Evolutionary conservation across 2,113 vertebrate genomes (phyloP), one percentile per base, ranked within the genome.

Genomic region (Struthio camelus): DNA sequence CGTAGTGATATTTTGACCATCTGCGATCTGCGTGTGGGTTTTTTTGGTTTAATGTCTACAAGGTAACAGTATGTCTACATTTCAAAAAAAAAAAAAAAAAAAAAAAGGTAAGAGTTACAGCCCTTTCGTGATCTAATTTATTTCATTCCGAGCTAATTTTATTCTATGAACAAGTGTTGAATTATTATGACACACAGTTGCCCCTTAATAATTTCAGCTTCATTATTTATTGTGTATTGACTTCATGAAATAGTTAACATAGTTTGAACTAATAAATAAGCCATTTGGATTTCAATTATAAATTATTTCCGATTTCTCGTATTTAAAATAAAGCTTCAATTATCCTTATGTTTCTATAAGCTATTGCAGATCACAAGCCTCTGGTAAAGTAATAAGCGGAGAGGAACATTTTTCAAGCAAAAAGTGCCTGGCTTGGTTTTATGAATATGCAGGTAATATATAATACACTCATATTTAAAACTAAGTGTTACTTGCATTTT

Each of bases 391-490:
- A 46, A 98, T 99, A 96, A 98, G 96, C 87, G 95, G 97, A 84
- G 99, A 99, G 46, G 99, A 99, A 91, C 98, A 98, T 87, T 99
- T 99, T 98, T 99, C 99, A 97, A 99, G 98, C 97, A 99, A 99
- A 97, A 99, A 99, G 98, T 99, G 99, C 98, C 98, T 99, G 96
- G 98, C 99, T 91, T 99, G 99, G 99, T 99, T 99, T 98, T 98
- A 99, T 90, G 98, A 99, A 96, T 99, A 99, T 97, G 98, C 99
- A 97, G 99, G 99, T 99, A 98, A 96, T 97, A 89, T 82, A 24
- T 93, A 89, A 50, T 94, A 10, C 76, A 84, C 94, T 86, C 6
- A 30, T 94, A 40, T 87, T 95, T 80, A 61, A 97, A 89, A 61
- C 53, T 32, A 14, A 32, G 28, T 89, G 10, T 9, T 70, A 28